Percentiles rank a stretch among this genome's conserved stretches.
phyloP scores from a whole-genome alignment of 2,797 vertebrate genomes.

The Vireo griseus region DNA sequence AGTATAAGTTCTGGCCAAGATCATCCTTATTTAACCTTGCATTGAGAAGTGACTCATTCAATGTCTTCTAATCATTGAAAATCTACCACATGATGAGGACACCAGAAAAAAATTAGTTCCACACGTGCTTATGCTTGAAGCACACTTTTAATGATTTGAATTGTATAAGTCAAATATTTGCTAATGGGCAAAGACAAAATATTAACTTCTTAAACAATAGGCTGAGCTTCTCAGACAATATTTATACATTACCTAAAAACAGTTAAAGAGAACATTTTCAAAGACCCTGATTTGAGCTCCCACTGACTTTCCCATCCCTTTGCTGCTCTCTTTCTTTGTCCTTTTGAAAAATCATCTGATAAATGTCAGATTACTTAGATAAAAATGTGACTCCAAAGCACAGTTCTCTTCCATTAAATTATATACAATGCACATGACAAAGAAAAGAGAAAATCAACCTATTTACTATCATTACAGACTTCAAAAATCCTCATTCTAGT shows the following conservation, averaged over 20 bases:
- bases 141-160: conserved; percentile 16
- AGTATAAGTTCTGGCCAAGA: neutral
- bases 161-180: conserved; percentile 52
- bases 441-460: neutral
- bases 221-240: neutral
- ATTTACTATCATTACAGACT: neutral
- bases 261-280: neutral
- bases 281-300: neutral
- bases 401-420: neutral
- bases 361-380: neutral
- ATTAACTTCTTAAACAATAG: conserved; percentile 28
- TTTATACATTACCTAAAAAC: neutral
- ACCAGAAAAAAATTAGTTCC: conserved; percentile 53
- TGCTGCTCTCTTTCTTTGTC: neutral
- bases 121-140: neutral
- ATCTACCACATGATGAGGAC: neutral
- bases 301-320: neutral
- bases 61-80: neutral
- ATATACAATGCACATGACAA: neutral
- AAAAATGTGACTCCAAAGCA: neutral
- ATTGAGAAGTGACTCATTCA: conserved; percentile 31
- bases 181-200: conserved; percentile 44
- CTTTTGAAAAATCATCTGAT: neutral
- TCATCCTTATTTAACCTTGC: conserved; percentile 49
- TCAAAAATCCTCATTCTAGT: neutral